Base-by-base conservation (phyloP, 2,888 invertebrate species). In the Phragmatobia fuliginosa region DNA sequence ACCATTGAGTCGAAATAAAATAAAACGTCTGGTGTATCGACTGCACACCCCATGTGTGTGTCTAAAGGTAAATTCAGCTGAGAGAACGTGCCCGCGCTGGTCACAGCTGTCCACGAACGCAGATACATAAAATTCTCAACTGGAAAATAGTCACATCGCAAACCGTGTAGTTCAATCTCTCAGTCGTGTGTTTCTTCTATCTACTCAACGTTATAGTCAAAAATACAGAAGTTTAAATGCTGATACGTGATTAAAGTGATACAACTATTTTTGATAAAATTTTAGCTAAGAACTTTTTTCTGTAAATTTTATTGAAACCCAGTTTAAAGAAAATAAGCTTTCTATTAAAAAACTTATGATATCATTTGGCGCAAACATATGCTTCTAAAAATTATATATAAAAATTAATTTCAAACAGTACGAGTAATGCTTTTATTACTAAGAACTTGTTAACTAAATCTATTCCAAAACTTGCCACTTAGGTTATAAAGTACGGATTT, bases 121-220 rank as follows among this genome's bases (percentile, higher is more conserved):
- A 65, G 71, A 71, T 68, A 78, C 72, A 79, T 77, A 79, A 82
- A 81, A 83, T 77, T 77, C 75, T 72, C 71, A 77, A 66, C 66
- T 75, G 76, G 75, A 79, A 85, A 84, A 85, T 81, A 78, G 78
- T 78, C 76, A 79, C 76, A 77, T 77, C 71, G 75, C 76, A 72
- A 68, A 72, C 74, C 76, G 73, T 74, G 70, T 70, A 73, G 77
- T 81, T 80, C 81, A 80, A 80, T 84, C 78, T 77, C 73, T 72
- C 73, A 73, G 71, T 64, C 66, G 76, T 68, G 74, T 74, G 71
- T 71, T 78, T 70, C 75, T n/a, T n/a, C n/a, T n/a, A n/a, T n/a
- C n/a, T 73, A 77, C 69, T 1, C 45, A 72, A 66, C 41, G 4
- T 0, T 16, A 28, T 32, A 82, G 45, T 10, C 36, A 36, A 11